Evolutionary conservation across 2,888 invertebrate species (phyloP).

Genomic region (Drosophila conformis): DNA sequence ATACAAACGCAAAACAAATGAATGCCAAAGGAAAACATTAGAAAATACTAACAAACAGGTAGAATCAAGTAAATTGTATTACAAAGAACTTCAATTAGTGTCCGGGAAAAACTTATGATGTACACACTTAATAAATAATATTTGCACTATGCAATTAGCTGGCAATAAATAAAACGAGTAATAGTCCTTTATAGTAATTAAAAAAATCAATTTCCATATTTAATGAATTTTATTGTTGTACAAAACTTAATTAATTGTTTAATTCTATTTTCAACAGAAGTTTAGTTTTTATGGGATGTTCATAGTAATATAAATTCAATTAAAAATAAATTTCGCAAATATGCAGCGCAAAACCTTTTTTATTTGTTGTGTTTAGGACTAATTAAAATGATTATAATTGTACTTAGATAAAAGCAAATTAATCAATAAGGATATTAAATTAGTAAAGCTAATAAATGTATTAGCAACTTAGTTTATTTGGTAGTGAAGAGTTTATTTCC

Average conservation of each 20-base stretch:
- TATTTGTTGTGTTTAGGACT: neutral
- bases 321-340: neutral
- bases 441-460: neutral
- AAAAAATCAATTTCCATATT: constrained; percentile 9
- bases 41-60: constrained; percentile 31
- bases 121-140: neutral
- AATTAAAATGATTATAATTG: neutral
- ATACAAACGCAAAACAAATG: constrained; percentile 5
- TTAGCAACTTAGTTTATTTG: neutral
- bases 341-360: neutral
- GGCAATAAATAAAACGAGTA: constrained; percentile 6
- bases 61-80: constrained; percentile 5
- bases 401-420: neutral
- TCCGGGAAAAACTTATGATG: neutral
- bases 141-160: constrained; percentile 10
- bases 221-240: neutral
- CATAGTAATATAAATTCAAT: too few species aligned
- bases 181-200: constrained; percentile 20
- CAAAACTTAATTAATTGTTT: neutral
- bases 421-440: neutral
- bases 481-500: neutral
- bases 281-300: neutral
- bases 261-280: neutral
- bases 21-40: neutral
- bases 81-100: constrained; percentile 6